Conservation (phyloP, 2,888 invertebrate species). For the Drosophila basisetae region DNA sequence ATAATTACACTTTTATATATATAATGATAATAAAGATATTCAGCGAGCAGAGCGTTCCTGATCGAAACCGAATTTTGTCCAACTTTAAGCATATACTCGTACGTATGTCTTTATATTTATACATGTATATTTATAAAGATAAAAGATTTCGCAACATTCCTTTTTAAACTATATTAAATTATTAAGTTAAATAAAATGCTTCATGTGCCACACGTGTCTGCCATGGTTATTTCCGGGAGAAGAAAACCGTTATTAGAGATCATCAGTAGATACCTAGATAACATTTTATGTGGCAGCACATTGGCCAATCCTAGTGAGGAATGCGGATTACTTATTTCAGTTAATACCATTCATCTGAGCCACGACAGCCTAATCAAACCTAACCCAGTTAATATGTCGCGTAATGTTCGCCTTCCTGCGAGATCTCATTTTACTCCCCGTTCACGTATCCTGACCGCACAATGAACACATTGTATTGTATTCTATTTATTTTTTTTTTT, state of each 20-base stretch:
- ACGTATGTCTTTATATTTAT: background rate
- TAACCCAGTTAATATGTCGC: background rate
- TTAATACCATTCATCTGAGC: background rate
- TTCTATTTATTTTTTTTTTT: background rate
- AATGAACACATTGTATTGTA: conserved; percentile 35
- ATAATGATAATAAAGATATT: background rate
- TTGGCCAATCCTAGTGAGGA: background rate
- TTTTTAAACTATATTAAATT: background rate
- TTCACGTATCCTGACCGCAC: conserved; percentile 50
- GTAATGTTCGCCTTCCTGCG: background rate
- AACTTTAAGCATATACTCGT: background rate
- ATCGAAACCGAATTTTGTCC: background rate
- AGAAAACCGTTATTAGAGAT: background rate
- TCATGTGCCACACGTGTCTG: background rate
- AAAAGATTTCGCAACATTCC: background rate
- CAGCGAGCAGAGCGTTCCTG: background rate
- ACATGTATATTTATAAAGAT: background rate
- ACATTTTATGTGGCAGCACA: background rate
- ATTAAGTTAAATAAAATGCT: background rate
- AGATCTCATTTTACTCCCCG: background rate
- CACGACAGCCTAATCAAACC: background rate
- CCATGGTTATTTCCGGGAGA: background rate
- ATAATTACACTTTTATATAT: background rate
- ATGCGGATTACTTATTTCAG: background rate
- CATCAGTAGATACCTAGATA: background rate